Percentiles rank a stretch among this genome's conserved stretches.
Conservation (phyloP, 2,797 vertebrate genomes). For the Semotilus atromaculatus region DNA sequence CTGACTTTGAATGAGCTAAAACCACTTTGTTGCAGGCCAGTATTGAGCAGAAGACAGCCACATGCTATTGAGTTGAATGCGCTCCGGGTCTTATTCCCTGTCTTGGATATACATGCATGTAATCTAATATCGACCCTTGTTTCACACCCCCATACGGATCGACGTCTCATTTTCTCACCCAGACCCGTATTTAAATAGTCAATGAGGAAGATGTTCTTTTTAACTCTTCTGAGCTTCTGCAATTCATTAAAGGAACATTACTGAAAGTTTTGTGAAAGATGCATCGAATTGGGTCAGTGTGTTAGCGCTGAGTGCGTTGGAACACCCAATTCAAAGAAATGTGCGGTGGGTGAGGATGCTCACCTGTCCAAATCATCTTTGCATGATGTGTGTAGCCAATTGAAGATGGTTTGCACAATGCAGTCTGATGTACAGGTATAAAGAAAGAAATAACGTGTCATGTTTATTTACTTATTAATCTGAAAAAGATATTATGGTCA, state of each 20-base stretch:
- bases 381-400: background rate
- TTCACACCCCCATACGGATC: constrained; percentile 24
- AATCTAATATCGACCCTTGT: constrained; percentile 34
- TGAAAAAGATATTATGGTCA: background rate
- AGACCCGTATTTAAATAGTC: constrained; percentile 23
- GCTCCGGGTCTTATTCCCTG: background rate
- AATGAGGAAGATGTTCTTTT: constrained; percentile 37
- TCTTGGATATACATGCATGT: background rate
- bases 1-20: background rate
- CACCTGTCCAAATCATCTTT: constrained; percentile 15
- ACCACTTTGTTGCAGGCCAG: background rate
- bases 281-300: constrained; percentile 74
- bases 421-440: background rate
- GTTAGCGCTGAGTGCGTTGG: constrained; percentile 71
- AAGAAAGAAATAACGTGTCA: background rate
- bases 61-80: background rate
- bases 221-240: constrained; percentile 21
- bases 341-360: constrained; percentile 28
- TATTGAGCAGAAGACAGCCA: background rate
- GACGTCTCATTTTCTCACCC: background rate
- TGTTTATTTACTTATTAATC: background rate
- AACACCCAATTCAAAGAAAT: constrained; percentile 68
- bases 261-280: constrained; percentile 59
- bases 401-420: background rate
- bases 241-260: constrained; percentile 45